A percentile compares a stretch with the other conserved stretches of the same genome.
Conservation (phyloP, 2,113 vertebrate genomes). For the Hyperoodon ampullatus region DNA sequence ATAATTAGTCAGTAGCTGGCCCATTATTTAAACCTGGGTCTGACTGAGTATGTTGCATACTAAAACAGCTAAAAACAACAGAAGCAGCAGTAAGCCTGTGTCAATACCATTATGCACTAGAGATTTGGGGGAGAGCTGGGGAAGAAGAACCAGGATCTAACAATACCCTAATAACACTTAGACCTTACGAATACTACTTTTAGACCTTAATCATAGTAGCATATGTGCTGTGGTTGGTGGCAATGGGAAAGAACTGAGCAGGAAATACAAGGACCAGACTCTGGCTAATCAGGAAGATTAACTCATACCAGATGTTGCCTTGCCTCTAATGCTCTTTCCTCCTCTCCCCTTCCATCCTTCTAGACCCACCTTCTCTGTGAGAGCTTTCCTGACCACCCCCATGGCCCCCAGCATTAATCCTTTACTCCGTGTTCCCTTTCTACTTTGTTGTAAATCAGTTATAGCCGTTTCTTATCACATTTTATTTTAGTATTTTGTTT, state of each 20-base stretch:
- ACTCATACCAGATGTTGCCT: neutral
- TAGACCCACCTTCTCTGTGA: neutral
- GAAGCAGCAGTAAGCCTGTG: neutral
- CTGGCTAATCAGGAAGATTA: neutral
- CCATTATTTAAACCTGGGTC: neutral
- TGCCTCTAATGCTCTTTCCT: neutral
- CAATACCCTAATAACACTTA: neutral
- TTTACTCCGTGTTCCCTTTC: neutral
- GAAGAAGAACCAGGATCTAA: neutral
- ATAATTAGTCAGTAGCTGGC: neutral
- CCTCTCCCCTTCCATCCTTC: neutral
- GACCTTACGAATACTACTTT: conserved; percentile 3
- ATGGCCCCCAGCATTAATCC: neutral
- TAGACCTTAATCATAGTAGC: neutral
- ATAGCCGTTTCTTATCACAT: neutral
- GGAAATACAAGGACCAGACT: conserved; percentile 52
- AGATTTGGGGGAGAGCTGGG: neutral
- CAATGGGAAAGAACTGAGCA: neutral
- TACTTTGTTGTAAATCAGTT: neutral
- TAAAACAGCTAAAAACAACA: neutral
- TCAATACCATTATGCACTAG: neutral
- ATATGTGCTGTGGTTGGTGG: conserved; percentile 28
- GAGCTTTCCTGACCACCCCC: neutral
- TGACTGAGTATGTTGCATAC: neutral
- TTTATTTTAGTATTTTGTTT: neutral